Percentiles rank a stretch among this genome's conserved stretches.
Evolutionary conservation across 1,140 invertebrate species (phyloP).

Genomic region (Ceratina japonica): DNA sequence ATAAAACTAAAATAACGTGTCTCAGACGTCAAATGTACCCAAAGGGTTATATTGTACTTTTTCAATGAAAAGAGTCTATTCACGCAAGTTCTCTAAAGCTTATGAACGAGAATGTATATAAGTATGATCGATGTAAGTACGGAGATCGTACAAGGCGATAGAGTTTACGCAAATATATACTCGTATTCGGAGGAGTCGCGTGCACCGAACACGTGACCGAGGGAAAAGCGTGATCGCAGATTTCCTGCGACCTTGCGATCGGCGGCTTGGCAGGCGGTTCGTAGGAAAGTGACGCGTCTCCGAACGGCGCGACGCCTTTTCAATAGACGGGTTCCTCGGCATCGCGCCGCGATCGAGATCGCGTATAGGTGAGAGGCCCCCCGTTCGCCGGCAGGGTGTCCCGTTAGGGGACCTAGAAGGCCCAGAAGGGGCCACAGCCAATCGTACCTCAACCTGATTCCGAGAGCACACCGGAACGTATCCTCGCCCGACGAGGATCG

Average conservation of each 20-base stretch:
- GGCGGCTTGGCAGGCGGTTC: neutral
- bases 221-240: slow-evolving; percentile 12
- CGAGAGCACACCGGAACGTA: slow-evolving; percentile 52
- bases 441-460: slow-evolving; percentile 49
- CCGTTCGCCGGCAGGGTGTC: slow-evolving; percentile 59
- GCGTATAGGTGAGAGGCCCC: slow-evolving; percentile 57
- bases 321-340: neutral
- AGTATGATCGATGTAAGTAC: too few species aligned
- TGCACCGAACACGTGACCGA: neutral
- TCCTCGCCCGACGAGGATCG: slow-evolving; percentile 45
- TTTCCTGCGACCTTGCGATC: slow-evolving; percentile 45
- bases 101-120: too few species aligned
- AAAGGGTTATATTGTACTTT: too few species aligned
- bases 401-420: slow-evolving; percentile 79
- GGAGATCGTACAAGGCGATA: too few species aligned
- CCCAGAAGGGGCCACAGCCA: slow-evolving; percentile 56
- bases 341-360: slow-evolving; percentile 44
- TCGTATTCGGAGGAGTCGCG: neutral
- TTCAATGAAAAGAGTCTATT: too few species aligned
- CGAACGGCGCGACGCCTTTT: neutral
- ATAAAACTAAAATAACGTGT: too few species aligned
- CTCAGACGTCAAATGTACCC: too few species aligned
- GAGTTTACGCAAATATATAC: too few species aligned
- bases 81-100: too few species aligned
- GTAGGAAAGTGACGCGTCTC: slow-evolving; percentile 52